A percentile compares a stretch with the other conserved stretches of the same genome.
Evolutionary conservation across 1,140 invertebrate species (phyloP).

Genomic region (Philotrypesis tridentata): DNA sequence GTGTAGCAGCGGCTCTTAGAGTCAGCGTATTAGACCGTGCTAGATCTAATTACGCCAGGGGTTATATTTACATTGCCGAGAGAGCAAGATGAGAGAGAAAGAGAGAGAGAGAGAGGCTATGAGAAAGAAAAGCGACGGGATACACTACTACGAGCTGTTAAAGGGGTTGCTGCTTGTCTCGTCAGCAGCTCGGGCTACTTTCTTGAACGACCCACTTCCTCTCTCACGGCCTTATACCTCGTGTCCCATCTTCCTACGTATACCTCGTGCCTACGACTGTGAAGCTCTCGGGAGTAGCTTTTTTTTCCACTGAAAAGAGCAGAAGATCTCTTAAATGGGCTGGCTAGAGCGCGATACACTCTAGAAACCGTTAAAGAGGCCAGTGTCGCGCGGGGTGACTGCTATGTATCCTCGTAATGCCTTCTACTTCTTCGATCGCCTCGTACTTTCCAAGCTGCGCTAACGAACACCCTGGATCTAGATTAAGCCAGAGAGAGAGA

Average conservation of each 20-base stretch:
- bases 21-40: constrained; percentile 42
- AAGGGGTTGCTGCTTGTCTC: neutral
- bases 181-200: constrained; percentile 51
- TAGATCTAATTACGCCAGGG: constrained; percentile 44
- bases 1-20: neutral
- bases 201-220: constrained; percentile 58
- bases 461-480: no score
- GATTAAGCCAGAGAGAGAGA: no score
- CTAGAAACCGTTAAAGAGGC: no score
- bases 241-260: neutral
- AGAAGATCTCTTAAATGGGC: neutral
- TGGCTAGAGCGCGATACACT: neutral
- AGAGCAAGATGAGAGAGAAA: no score
- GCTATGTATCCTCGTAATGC: no score
- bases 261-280: no score
- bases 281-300: neutral
- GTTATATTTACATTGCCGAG: constrained; percentile 38
- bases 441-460: no score
- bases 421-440: no score
- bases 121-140: constrained; percentile 21
- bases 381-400: no score
- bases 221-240: neutral
- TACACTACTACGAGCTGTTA: neutral
- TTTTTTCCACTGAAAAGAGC: neutral
- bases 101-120: constrained; percentile 11